Evolutionary conservation across 2,888 invertebrate genomes (phyloP).

Genomic region (Pemphredon lugubris): DNA sequence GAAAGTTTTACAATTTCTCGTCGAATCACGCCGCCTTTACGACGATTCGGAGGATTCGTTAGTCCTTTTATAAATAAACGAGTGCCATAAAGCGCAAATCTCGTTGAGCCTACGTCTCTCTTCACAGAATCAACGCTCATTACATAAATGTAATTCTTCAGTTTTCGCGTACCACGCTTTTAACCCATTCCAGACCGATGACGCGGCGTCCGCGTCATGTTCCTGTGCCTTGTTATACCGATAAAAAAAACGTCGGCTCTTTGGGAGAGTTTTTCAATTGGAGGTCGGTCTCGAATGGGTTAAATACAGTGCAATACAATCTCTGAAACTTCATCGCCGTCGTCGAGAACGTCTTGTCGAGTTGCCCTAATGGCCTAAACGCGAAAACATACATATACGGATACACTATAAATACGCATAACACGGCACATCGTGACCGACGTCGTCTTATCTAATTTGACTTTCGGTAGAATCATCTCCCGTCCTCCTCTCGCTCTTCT

Average conservation of each 20-base stretch:
- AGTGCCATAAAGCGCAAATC: conserved; percentile 38
- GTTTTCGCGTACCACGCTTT: conserved; percentile 77
- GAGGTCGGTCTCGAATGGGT: too few species aligned
- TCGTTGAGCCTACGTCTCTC: conserved; percentile 38
- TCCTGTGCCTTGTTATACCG: too few species aligned
- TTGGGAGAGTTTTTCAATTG: too few species aligned
- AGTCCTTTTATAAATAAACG: conserved; percentile 49
- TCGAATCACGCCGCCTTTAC: conserved; percentile 15
- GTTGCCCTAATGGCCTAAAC: conserved; percentile 34
- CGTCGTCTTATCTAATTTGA: conserved; percentile 4
- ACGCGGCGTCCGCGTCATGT: too few species aligned
- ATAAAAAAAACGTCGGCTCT: too few species aligned
- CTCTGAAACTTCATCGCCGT: conserved; percentile 56
- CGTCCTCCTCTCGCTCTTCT: background rate
- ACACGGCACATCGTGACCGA: conserved; percentile 39
- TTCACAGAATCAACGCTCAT: conserved; percentile 67
- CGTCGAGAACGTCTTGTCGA: conserved; percentile 49
- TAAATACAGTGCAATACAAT: conserved; percentile 74
- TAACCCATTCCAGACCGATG: too few species aligned
- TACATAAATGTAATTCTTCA: conserved; percentile 79
- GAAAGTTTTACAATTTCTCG: conserved; percentile 29
- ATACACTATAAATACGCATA: conserved; percentile 52
- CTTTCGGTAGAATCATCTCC: conserved; percentile 8
- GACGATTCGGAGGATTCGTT: conserved; percentile 36
- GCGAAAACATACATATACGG: conserved; percentile 39